Evolutionary conservation across 2,888 invertebrate genomes (phyloP).

Genomic region (Sialis fuliginosa): DNA sequence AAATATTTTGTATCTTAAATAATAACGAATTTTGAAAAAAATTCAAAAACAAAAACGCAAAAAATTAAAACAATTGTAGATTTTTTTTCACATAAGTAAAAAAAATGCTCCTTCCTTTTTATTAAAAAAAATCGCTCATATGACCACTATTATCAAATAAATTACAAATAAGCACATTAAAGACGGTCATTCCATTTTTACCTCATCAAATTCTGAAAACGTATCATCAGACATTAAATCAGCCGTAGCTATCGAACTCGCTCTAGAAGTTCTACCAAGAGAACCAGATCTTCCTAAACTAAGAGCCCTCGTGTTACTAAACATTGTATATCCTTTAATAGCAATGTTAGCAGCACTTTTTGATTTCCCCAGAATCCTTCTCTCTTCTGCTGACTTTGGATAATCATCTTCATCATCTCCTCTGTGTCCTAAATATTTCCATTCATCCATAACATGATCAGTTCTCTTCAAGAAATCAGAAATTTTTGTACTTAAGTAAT

Average conservation of each 20-base stretch:
- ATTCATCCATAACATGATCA: constrained; percentile 79
- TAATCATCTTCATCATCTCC: constrained; percentile 28
- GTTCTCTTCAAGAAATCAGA: constrained; percentile 64
- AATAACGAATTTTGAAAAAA: no score
- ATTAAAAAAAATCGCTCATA: background rate
- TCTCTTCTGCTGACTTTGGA: constrained; percentile 18
- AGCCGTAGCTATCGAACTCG: constrained; percentile 26
- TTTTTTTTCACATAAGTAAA: no score
- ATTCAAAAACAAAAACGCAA: no score
- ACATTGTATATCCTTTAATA: constrained; percentile 65
- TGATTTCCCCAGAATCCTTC: constrained; percentile 34
- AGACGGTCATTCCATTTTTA: constrained; percentile 18
- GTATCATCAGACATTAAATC: constrained; percentile 37
- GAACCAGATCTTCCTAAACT: background rate
- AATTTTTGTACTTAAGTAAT: constrained; percentile 56
- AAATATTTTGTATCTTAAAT: no score
- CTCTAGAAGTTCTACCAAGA: constrained; percentile 1
- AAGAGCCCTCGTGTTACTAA: constrained; percentile 30
- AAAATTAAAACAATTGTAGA: no score
- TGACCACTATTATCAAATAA: background rate
- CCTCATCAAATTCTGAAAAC: constrained; percentile 48
- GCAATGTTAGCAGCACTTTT: constrained; percentile 66
- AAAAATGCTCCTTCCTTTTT: background rate
- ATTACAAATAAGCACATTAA: background rate
- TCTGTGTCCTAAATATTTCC: constrained; percentile 51